Percentiles rank a stretch among this genome's conserved stretches.
phyloP scores from a whole-genome alignment of 1,140 invertebrate species.

The Magallana gigas region DNA sequence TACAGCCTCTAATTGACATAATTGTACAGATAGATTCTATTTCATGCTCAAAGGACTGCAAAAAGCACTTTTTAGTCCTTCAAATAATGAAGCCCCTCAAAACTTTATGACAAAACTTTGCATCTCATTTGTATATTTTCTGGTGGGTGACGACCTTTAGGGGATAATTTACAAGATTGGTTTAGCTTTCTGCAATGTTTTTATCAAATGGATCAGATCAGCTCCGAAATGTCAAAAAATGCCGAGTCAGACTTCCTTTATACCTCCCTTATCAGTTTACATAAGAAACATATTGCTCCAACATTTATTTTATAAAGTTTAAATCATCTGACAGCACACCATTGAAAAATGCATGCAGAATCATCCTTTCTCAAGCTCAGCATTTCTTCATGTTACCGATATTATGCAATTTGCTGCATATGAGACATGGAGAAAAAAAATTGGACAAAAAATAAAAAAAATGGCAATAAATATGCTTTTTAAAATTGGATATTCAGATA shows the following conservation, averaged over 20 bases:
- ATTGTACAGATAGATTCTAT: neutral
- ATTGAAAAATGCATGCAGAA: slow-evolving; percentile 18
- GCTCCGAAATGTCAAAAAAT: slow-evolving; percentile 13
- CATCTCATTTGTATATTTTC: too few relatives aligned
- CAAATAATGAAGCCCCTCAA: neutral
- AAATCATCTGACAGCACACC: slow-evolving; percentile 26
- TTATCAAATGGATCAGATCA: slow-evolving; percentile 25
- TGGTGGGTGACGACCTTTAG: too few relatives aligned
- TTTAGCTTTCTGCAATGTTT: neutral
- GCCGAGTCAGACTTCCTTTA: neutral
- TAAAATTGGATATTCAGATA: neutral
- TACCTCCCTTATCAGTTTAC: slow-evolving; percentile 1
- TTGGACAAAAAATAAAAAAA: neutral
- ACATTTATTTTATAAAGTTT: neutral
- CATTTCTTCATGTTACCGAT: neutral
- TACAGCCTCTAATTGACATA: too few relatives aligned
- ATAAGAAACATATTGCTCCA: slow-evolving; percentile 31
- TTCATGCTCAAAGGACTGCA: neutral
- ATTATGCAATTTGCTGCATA: neutral
- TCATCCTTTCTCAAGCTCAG: neutral
- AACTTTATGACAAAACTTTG: too few relatives aligned
- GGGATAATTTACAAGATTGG: too few relatives aligned
- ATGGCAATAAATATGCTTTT: neutral
- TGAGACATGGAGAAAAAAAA: neutral
- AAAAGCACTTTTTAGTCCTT: neutral